phyloP scores from a whole-genome alignment of 2,797 vertebrate genomes.

The Myotis myotis region DNA sequence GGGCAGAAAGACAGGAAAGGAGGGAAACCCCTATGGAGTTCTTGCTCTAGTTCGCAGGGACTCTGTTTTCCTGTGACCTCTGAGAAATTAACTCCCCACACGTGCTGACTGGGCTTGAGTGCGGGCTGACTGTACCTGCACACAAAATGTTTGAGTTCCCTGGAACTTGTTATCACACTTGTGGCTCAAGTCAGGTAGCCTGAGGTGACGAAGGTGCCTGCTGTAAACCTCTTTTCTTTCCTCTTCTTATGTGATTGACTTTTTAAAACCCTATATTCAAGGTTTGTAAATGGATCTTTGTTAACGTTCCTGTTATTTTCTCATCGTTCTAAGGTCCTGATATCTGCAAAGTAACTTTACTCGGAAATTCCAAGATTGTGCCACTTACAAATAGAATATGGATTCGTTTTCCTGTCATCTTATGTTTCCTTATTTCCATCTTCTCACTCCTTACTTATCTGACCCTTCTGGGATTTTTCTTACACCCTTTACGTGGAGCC shows the following conservation, averaged over 20 bases:
- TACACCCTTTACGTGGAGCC: not conserved
- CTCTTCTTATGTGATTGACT: not conserved
- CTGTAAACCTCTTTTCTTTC: not conserved
- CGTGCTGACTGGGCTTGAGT: not conserved
- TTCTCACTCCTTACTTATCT: not conserved
- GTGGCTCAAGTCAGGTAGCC: not conserved
- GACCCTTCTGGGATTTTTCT: not conserved
- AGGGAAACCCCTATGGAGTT: not conserved
- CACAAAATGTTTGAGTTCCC: not conserved
- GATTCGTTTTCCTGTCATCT: not conserved
- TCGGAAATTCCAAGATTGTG: not conserved
- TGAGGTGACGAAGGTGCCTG: not conserved
- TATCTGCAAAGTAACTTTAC: not conserved
- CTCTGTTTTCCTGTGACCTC: accelerated
- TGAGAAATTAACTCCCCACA: not conserved
- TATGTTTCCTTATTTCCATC: not conserved
- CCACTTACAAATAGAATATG: not conserved
- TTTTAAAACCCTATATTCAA: not conserved
- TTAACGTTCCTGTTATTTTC: not conserved
- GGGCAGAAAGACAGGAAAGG: not conserved
- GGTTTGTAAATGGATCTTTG: not conserved
- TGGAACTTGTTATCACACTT: too few relatives aligned
- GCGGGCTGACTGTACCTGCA: not conserved
- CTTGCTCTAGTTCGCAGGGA: not conserved
- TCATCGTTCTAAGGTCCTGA: not conserved